Evolutionary conservation across 92 coral and sea anemone genomes (phyloP), one percentile per base, ranked within the genome.

Genomic region (Nematostella vectensis): DNA sequence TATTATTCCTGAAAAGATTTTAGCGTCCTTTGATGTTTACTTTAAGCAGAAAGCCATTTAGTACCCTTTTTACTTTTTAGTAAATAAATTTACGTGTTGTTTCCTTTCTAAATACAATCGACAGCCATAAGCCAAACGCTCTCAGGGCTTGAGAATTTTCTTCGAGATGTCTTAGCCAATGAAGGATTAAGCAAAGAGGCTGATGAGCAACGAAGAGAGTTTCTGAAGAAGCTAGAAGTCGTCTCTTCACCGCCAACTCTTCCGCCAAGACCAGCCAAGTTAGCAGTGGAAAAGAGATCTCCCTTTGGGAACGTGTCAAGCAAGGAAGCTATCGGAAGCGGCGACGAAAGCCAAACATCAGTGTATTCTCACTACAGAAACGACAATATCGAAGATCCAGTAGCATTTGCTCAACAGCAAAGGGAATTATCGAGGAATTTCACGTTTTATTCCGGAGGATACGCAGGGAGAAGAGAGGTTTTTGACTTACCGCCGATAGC

Each of bases 101-200:
- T 45, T 45, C 51, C 51, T 45, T 45, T 45, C 51, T 45, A 45
- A 45, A 45, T 45, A 45, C 51, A 17, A 55, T 75, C 70, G 15
- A 68, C 74, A 91, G 99, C 99, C 55, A 93, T 93, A 54, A 78
- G 79, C 62, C 99, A 88, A 61, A 78, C 95, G 16, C 82, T 93
- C 25, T 96, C 99, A 2, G 96, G 96, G 11, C 59, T 93, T 42
- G 93, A 93, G 56, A 70, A 62, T 29, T 93, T 93, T 47, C 88
- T 93, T 21, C 66, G 78, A 28, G 88, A 78, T 28, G 94, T 93
- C 43, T 71, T 93, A n/a, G 96, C 91, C 24, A 70, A 83, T 42
- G 99, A 93, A 65, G 64, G 81, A 4, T 73, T 93, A 29, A 93
- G 96, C 59, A 58, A 66, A 0, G 96, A 86, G 25, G 99, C 99